Percentiles rank a stretch among this genome's conserved stretches.
These are phyloP conservation scores for Pseudococcus longispinus DNA, from an alignment of 2,888 invertebrate species.

Conservation along the genomic window DNA sequence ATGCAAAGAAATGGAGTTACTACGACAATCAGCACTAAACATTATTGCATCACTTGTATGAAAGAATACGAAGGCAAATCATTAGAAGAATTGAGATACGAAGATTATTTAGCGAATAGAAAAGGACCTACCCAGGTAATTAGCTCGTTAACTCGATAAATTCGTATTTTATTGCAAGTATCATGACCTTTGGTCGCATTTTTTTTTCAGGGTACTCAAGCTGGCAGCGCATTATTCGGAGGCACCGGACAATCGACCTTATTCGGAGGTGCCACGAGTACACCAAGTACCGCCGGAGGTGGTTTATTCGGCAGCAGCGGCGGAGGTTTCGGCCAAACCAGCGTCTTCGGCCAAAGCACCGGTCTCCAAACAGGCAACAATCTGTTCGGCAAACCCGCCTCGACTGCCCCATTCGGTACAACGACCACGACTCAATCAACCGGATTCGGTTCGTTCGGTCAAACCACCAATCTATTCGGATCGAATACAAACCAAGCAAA, in stretches of 20 bases:
- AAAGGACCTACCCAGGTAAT: constrained; percentile 72
- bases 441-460: constrained; percentile 65
- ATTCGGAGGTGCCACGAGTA: constrained; percentile 64
- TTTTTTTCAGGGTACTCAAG: constrained; percentile 59
- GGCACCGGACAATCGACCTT: constrained; percentile 68
- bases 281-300: constrained; percentile 61
- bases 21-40: constrained; percentile 87
- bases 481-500: constrained; percentile 63
- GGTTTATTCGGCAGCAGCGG: constrained; percentile 51
- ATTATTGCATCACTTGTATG: constrained; percentile 98
- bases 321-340: constrained; percentile 59
- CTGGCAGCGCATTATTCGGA: constrained; percentile 66
- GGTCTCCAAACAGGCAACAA: constrained; percentile 3
- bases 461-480: constrained; percentile 63
- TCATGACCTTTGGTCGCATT: background rate
- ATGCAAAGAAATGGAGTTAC: constrained; percentile 87
- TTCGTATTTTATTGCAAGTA: background rate
- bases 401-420: constrained; percentile 64
- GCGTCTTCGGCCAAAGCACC: constrained; percentile 62
- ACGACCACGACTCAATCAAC: constrained; percentile 63
- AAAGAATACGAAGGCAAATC: constrained; percentile 96
- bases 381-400: constrained; percentile 62
- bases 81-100: constrained; percentile 90
- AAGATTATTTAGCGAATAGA: constrained; percentile 89
- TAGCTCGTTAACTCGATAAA: background rate